A percentile compares a stretch with the other conserved stretches of the same genome.
These are phyloP conservation scores for Patiria miniata DNA, from an alignment of 35 echinoderm and acorn worm genomes.

Conservation along the genomic window DNA sequence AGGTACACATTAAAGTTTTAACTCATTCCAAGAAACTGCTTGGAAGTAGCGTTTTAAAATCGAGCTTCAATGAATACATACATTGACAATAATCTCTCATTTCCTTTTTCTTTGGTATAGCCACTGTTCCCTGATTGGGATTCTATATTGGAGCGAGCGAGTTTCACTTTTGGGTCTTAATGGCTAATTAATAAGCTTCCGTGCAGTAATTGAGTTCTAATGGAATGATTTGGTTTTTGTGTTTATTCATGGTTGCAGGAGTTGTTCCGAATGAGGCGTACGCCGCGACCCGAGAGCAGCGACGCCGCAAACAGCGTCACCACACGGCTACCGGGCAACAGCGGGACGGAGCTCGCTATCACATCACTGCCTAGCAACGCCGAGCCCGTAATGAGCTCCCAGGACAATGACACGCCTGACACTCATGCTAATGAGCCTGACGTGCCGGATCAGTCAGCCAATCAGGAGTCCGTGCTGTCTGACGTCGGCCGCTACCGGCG, in stretches of 20 bases:
- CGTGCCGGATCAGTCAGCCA: neutral
- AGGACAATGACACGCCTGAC: slow-evolving; percentile 20
- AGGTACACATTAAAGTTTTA: too few species aligned
- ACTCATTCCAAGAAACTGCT: too few species aligned
- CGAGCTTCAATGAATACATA: too few species aligned
- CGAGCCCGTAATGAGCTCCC: neutral
- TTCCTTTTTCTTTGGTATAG: too few species aligned
- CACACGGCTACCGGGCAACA: neutral
- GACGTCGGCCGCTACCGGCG: slow-evolving; percentile 39
- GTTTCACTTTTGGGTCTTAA: neutral
- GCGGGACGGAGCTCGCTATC: neutral
- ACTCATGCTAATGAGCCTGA: slow-evolving; percentile 11
- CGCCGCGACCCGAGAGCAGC: neutral
- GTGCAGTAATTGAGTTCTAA: neutral
- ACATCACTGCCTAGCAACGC: slow-evolving; percentile 11
- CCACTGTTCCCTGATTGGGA: too few species aligned
- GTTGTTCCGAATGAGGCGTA: neutral
- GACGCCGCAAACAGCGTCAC: neutral
- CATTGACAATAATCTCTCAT: too few species aligned
- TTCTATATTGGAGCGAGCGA: neutral
- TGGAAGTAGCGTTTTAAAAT: too few species aligned
- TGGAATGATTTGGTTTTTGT: neutral
- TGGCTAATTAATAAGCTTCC: neutral
- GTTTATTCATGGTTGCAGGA: neutral
- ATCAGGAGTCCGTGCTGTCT: slow-evolving; percentile 29